Percentiles rank a stretch among this genome's conserved stretches.
These are phyloP conservation scores for Euclidia mi DNA, from an alignment of 2,888 invertebrate genomes.

Conservation along the genomic window DNA sequence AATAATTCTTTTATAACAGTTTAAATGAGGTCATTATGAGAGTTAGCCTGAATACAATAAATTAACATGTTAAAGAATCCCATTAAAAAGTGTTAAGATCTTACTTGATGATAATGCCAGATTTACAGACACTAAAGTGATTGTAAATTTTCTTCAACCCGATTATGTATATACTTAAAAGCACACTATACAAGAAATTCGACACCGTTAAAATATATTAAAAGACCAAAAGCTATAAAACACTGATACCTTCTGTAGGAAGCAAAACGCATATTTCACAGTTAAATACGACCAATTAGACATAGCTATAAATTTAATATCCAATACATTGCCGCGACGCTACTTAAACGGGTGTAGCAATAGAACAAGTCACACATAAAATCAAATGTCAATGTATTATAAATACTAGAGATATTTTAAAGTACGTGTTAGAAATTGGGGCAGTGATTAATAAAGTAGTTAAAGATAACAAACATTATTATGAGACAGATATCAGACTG, in stretches of 20 bases:
- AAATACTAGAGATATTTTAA: background rate
- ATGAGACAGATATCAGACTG: too few species aligned
- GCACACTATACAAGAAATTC: slow-evolving; percentile 35
- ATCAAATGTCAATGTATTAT: slow-evolving; percentile 47
- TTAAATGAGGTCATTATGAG: too few species aligned
- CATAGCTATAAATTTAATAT: slow-evolving; percentile 71
- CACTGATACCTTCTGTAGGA: slow-evolving; percentile 47
- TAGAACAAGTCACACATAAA: slow-evolving; percentile 33
- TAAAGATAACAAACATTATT: too few species aligned
- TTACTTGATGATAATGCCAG: slow-evolving; percentile 20
- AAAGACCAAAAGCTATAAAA: slow-evolving; percentile 40
- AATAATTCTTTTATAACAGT: too few species aligned
- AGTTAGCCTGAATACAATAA: too few species aligned
- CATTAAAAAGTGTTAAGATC: slow-evolving; percentile 13
- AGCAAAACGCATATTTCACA: slow-evolving; percentile 66
- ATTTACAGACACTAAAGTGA: slow-evolving; percentile 37
- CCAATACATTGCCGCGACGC: slow-evolving; percentile 63
- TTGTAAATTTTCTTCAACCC: slow-evolving; percentile 41
- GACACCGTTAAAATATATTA: slow-evolving; percentile 32
- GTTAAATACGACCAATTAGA: slow-evolving; percentile 69
- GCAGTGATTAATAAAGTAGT: background rate
- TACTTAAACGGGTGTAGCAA: slow-evolving; percentile 42
- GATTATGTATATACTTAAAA: slow-evolving; percentile 33
- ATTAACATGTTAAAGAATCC: background rate
- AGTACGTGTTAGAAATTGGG: background rate